phyloP scores from a whole-genome alignment of 2,113 vertebrate genomes.

The Clarias batrachus region DNA sequence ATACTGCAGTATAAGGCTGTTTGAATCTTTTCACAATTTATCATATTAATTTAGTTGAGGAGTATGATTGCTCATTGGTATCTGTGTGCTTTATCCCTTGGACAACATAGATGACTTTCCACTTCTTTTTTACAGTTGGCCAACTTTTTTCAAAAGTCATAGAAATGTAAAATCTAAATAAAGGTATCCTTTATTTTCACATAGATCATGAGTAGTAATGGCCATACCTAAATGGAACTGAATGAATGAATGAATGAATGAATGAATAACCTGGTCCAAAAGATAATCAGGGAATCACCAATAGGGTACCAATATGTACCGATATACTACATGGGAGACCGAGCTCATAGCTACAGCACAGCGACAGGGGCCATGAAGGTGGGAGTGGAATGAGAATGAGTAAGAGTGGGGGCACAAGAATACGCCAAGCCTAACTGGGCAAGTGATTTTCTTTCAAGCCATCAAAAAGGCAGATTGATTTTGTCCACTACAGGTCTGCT shows the following conservation, averaged over 20 bases:
- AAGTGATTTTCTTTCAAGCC: slow-evolving; percentile 84
- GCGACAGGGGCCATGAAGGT: slow-evolving; percentile 50
- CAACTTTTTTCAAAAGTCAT: not conserved
- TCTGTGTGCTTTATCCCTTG: not conserved
- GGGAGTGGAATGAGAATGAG: slow-evolving; percentile 40
- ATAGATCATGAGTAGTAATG: not conserved
- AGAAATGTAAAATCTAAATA: not conserved
- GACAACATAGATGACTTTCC: not conserved
- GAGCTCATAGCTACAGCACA: slow-evolving; percentile 75
- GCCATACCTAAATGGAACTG: not conserved
- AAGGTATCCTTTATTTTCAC: not conserved
- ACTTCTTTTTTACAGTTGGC: not conserved
- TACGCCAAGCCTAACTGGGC: slow-evolving; percentile 79
- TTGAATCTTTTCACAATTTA: too few species aligned
- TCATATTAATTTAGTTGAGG: not conserved
- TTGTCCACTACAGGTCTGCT: slow-evolving; percentile 82
- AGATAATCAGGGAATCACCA: slow-evolving; percentile 82
- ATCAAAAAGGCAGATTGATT: slow-evolving; percentile 90
- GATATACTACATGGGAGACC: slow-evolving; percentile 83
- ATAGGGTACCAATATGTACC: slow-evolving; percentile 91
- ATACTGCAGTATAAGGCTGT: not conserved
- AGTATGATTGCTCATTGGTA: not conserved
- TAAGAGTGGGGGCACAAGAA: slow-evolving; percentile 54
- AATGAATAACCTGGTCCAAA: not conserved
- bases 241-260: not conserved